These are phyloP conservation scores for Meloidogyne hapla DNA, from an alignment of 1,140 invertebrate genomes.

Conservation along the genomic window DNA sequence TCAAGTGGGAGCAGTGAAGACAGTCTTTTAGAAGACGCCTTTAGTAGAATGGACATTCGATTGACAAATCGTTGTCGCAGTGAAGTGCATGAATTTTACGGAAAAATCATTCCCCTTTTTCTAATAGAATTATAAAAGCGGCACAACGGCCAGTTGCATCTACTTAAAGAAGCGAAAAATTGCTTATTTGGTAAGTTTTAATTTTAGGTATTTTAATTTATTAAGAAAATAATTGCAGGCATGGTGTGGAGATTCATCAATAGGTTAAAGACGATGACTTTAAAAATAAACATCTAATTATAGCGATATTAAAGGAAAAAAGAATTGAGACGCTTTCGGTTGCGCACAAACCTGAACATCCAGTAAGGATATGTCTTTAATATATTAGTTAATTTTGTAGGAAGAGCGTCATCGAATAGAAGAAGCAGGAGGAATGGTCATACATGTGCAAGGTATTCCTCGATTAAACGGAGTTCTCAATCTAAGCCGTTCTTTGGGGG, in stretches of 20 bases:
- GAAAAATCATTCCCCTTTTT: neutral
- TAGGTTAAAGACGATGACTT: neutral
- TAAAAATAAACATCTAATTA: neutral
- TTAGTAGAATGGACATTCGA: neutral
- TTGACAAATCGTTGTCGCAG: conserved; percentile 9
- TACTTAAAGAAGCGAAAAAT: conserved; percentile 12
- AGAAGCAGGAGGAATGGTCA: conserved; percentile 26
- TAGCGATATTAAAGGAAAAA: neutral
- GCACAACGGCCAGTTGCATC: conserved; percentile 29
- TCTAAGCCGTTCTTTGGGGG: conserved; percentile 27
- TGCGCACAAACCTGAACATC: conserved; percentile 12
- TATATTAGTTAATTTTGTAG: neutral
- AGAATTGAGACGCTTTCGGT: conserved; percentile 8
- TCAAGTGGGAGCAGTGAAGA: neutral
- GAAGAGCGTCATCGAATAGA: conserved; percentile 28
- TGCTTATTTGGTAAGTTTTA: conserved; percentile 19
- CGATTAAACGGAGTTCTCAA: conserved; percentile 34
- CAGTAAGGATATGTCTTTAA: neutral
- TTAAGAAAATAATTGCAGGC: neutral
- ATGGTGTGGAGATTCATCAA: conserved; percentile 33
- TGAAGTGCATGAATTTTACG: neutral
- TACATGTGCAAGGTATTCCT: conserved; percentile 23
- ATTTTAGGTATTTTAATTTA: neutral
- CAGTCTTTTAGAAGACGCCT: neutral
- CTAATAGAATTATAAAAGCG: conserved; percentile 29